Conservation (phyloP, 1,140 invertebrate genomes). For the Chelonus insularis region DNA sequence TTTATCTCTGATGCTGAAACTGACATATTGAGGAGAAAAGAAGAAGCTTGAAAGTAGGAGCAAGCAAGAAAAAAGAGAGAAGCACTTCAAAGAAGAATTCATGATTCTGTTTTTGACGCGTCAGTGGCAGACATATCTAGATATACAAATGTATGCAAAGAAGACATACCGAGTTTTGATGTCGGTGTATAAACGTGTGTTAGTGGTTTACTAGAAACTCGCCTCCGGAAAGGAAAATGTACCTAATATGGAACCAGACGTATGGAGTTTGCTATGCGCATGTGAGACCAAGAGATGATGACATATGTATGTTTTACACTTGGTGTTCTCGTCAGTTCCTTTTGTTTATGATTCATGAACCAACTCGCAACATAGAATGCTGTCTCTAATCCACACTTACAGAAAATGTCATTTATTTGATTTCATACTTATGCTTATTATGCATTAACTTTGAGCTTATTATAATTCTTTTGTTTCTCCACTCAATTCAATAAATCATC, state of each 20-base stretch:
- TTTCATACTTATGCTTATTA: background rate
- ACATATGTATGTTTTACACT: conserved; percentile 11
- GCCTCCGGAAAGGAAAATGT: background rate
- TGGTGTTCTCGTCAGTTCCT: background rate
- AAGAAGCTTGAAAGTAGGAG: background rate
- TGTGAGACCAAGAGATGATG: conserved; percentile 7
- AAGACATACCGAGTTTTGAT: background rate
- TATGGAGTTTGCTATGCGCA: background rate
- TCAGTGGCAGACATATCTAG: background rate
- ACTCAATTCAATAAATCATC: too few species aligned
- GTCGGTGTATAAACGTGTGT: conserved; percentile 1
- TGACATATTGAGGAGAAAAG: background rate
- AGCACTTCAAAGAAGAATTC: conserved; percentile 15
- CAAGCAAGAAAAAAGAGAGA: background rate
- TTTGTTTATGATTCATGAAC: conserved; percentile 5
- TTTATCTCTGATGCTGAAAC: background rate
- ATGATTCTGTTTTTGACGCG: conserved; percentile 11
- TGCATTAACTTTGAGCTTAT: background rate
- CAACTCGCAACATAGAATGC: background rate
- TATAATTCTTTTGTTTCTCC: too few species aligned
- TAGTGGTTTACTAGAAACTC: conserved; percentile 15
- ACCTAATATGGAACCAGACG: background rate
- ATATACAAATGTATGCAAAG: conserved; percentile 4
- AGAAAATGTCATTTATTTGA: background rate
- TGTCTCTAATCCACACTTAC: background rate